Evolutionary conservation across 1,140 invertebrate genomes (phyloP), one percentile per base, ranked within the genome.

Genomic region (Zaprionus gabonicus): DNA sequence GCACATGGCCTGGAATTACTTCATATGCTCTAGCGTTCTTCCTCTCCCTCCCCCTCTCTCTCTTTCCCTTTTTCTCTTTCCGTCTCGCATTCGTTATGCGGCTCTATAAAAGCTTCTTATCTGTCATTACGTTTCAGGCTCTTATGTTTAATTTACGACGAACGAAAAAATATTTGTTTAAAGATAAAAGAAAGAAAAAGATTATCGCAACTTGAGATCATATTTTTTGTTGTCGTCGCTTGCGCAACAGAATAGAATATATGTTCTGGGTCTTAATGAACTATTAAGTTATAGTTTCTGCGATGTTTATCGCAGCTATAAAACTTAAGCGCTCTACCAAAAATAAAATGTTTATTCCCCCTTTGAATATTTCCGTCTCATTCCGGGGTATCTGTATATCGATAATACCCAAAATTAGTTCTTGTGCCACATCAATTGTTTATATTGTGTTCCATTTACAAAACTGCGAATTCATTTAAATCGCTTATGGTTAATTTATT

Each of bases 161-260:
- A 23, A 2, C 38, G 23, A 20, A 56, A 34, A 31, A 60, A 69
- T 53, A 69, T 60, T 69, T 69, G 13, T 57, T 62, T 10, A 23
- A 23, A 75, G 57, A 69, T 72, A 59, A 68, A 67, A 73, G 17
- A 15, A 20, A 17, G 31, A 12, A 36, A 25, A 25, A n/a, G 59
- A 75, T 75, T 70, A 70, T 41, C 58, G 34, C 41, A 70, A 63
- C 25, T 46, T 63, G 67, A 75, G 72, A 70, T 70, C 25, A 63
- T 62, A 28, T 62, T 7, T 23, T 51, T 25, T 25, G n/a, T 23
- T 23, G 46, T 17, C 9, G 20, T 15, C 46, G 17, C 41, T 46
- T 46, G 41, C n/a, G 41, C 41, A 17, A 46, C 15, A 1, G 7
- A 3, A 5, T 41, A n/a, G 17, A 13, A 51, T 25, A 51, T 25